A percentile compares a stretch with the other conserved stretches of the same genome.
phyloP scores from a whole-genome alignment of 2,888 invertebrate species.

The Mesorhabditis spiculigera region DNA sequence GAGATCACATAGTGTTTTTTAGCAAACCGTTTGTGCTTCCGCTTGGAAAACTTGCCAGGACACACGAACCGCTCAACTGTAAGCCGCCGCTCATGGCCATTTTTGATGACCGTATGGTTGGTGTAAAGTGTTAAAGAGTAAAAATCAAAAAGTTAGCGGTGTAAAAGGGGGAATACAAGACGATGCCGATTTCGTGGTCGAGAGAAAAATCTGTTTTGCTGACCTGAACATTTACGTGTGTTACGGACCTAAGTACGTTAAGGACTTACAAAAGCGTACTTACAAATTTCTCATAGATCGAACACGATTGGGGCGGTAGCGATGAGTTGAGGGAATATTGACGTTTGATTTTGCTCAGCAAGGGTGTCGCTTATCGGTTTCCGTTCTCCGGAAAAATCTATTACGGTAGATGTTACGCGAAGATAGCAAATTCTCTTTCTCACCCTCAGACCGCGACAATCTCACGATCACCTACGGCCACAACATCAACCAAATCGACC shows the following conservation, averaged over 20 bases:
- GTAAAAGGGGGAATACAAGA: no score
- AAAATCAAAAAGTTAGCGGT: no score
- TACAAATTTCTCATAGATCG: conserved; percentile 22
- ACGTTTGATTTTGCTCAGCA: conserved; percentile 43
- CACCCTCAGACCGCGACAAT: conserved; percentile 41
- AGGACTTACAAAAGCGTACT: no score
- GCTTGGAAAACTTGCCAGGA: conserved; percentile 34
- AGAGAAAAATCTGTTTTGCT: no score
- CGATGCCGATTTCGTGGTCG: no score
- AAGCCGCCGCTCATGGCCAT: no score
- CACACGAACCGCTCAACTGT: conserved; percentile 38
- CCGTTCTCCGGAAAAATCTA: conserved; percentile 48
- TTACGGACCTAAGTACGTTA: no score
- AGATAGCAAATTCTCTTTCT: no score
- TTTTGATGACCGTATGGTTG: no score
- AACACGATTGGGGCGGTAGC: conserved; percentile 40
- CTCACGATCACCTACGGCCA: conserved; percentile 47
- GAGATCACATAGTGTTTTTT: neutral
- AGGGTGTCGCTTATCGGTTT: conserved; percentile 44
- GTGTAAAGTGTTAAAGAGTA: no score
- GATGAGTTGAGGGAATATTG: conserved; percentile 46
- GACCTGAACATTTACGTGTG: no score
- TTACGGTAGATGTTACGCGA: conserved; percentile 32
- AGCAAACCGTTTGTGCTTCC: no score
- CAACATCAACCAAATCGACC: conserved; percentile 43